Base-by-base conservation (phyloP, 2,113 vertebrate species). In the Mesoclemmys tuberculata region DNA sequence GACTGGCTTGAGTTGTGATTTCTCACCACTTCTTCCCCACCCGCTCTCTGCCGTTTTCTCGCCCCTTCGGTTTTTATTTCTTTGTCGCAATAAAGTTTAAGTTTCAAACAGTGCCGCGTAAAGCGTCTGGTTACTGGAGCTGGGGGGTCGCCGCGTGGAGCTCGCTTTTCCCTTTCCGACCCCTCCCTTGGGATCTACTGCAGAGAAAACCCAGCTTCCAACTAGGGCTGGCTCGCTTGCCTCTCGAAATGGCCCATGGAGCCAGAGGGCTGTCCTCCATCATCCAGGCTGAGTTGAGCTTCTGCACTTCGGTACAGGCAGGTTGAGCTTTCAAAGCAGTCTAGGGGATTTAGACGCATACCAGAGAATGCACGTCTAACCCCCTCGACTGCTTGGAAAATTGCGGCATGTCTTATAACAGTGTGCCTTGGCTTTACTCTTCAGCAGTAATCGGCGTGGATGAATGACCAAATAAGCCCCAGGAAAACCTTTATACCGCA, bases 61-160 rank as follows among this genome's bases (percentile, higher is more conserved):
- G 96, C 92, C 97, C 94, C 95, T 93, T 97, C 95, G 98, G 98
- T 98, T 98, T 98, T 98, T 97, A 98, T 98, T 98, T 98, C 92
- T 97, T 95, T 93, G 97, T 98, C 97, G 97, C 96, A 99, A 98
- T 98, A 99, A 99, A 98, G 95, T 95, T 94, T 98, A 96, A 97
- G 95, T 98, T 98, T 98, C 97, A 98, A 98, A 98, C 10, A 41
- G 79, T 93, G 95, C 94, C 75, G 26, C 61, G 96, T 92, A 96
- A 84, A 90, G 41, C 90, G 52, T 92, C 1, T 87, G 93, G 86
- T 52, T 52, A 16, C 51, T 16, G 51, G 51, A n/a, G n/a, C n/a
- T n/a, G 51, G 51, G 51, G 51, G 51, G 55, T 86, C 87, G 29
- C 48, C 6, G 90, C 79, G 93, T 89, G 84, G 82, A 84, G 64